These are phyloP conservation scores for Liasis olivaceus DNA, from an alignment of 2,797 vertebrate genomes.

Conservation along the genomic window DNA sequence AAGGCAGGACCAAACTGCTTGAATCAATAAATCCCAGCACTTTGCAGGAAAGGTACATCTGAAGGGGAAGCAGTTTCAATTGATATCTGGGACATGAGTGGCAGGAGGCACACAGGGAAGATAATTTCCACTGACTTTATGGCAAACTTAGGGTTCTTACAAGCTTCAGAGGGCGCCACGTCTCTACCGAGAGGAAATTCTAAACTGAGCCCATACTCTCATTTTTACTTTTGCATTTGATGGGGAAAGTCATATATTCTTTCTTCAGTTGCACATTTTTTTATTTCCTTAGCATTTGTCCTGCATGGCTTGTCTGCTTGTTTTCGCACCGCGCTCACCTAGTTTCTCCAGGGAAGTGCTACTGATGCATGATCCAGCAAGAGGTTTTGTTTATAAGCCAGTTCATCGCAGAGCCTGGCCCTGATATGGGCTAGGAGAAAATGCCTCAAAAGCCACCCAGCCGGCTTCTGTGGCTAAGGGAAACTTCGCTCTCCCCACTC, in stretches of 20 bases:
- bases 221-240: background rate
- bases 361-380: background rate
- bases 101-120: background rate
- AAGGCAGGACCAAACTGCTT: background rate
- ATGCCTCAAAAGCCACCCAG: background rate
- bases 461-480: background rate
- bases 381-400: background rate
- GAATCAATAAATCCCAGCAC: background rate
- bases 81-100: background rate
- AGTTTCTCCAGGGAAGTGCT: background rate
- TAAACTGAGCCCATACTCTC: background rate
- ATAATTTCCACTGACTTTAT: background rate
- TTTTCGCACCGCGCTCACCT: background rate
- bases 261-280: background rate
- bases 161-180: background rate
- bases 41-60: background rate
- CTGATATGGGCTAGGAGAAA: background rate
- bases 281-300: background rate
- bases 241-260: background rate
- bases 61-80: background rate
- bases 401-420: no score
- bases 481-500: background rate
- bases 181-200: background rate
- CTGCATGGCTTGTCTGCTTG: background rate
- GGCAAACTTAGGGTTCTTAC: background rate